Evolutionary conservation across 92 coral and sea anemone species (phyloP).

Genomic region (Bergia sp.): DNA sequence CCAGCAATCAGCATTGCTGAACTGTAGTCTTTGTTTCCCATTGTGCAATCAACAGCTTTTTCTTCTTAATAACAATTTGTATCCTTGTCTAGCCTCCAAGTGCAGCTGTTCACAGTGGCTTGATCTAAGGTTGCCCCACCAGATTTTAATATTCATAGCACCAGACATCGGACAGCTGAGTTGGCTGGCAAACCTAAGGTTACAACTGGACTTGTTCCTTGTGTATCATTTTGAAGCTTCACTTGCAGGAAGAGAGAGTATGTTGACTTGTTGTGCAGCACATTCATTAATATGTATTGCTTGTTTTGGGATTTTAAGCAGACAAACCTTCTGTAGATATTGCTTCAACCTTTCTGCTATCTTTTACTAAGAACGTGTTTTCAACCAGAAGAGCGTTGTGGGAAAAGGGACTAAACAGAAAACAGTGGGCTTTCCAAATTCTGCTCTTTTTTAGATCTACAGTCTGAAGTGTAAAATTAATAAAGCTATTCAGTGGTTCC

Average conservation of each 20-base stretch:
- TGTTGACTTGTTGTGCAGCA: slow-evolving; percentile 3
- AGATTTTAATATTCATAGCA: too few relatives aligned
- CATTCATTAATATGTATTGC: background rate
- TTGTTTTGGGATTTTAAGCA: background rate
- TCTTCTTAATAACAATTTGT: background rate
- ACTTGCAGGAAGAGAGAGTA: background rate
- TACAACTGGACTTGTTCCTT: background rate
- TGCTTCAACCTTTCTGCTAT: background rate
- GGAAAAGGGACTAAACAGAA: background rate
- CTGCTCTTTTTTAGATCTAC: slow-evolving; percentile 6
- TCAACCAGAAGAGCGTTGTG: background rate
- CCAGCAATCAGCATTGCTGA: background rate
- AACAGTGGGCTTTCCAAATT: background rate
- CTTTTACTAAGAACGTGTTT: background rate
- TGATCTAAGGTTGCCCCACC: background rate
- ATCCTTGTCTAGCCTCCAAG: background rate
- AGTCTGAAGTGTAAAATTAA: background rate
- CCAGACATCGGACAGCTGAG: background rate
- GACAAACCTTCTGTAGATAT: background rate
- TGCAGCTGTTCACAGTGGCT: background rate
- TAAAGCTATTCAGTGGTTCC: background rate
- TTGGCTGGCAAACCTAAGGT: background rate
- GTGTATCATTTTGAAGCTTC: background rate
- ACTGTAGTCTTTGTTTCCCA: background rate
- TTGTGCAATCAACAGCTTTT: background rate